A percentile compares a stretch with the other conserved stretches of the same genome.
Conservation (phyloP, 2,797 vertebrate genomes). For the Glyptemys insculpta region DNA sequence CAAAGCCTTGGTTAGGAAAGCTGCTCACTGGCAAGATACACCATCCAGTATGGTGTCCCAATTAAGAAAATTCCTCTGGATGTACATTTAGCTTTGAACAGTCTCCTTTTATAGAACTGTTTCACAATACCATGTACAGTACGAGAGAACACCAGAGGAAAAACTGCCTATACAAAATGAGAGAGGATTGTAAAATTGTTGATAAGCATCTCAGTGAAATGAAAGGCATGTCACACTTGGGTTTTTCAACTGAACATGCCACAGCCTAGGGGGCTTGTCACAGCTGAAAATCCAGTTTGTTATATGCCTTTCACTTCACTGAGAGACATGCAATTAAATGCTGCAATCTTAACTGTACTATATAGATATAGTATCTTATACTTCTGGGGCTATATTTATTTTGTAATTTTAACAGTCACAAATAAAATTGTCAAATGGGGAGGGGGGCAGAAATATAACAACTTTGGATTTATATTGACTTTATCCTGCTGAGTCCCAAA, state of each 20-base stretch:
- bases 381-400: constrained; percentile 27
- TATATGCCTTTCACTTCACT: constrained; percentile 60
- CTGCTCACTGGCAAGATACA: not conserved
- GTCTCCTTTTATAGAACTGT: not conserved
- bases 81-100: not conserved
- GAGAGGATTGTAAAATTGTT: constrained; percentile 27
- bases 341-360: not conserved
- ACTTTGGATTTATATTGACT: not conserved
- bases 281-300: constrained; percentile 51
- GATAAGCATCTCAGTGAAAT: constrained; percentile 49
- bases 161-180: constrained; percentile 29
- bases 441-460: not conserved
- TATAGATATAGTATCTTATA: not conserved
- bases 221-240: constrained; percentile 58
- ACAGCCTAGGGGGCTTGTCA: constrained; percentile 47
- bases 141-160: not conserved
- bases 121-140: not conserved
- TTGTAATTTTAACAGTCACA: constrained; percentile 1
- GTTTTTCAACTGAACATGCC: constrained; percentile 40
- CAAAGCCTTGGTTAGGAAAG: rapidly evolving
- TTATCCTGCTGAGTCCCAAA: constrained; percentile 1
- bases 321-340: not conserved
- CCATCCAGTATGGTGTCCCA: not conserved
- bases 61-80: not conserved
- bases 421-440: not conserved